phyloP scores from a whole-genome alignment of 2,113 vertebrate genomes.

The Amphiprion percula region DNA sequence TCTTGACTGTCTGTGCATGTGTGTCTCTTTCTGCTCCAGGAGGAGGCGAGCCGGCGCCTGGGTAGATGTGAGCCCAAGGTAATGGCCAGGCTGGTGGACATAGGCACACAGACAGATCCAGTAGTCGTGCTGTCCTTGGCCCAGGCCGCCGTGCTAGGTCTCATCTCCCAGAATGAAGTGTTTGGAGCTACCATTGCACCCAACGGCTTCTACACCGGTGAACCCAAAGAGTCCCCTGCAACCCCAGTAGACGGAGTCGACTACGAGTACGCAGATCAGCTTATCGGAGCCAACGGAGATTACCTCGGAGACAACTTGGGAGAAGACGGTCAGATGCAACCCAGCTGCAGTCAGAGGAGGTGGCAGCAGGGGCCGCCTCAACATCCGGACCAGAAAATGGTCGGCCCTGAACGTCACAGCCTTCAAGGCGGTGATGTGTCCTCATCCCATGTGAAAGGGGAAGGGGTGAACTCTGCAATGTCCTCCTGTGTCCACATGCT shows the following conservation, averaged over 20 bases:
- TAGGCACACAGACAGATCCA: conserved; percentile 95
- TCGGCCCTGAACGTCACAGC: conserved; percentile 76
- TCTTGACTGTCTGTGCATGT: conserved; percentile 13
- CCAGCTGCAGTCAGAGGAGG: conserved; percentile 81
- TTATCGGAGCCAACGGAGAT: conserved; percentile 87
- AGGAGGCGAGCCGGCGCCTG: conserved; percentile 85
- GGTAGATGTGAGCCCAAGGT: conserved; percentile 85
- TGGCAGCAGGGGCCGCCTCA: conserved; percentile 77
- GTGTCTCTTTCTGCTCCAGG: conserved; percentile 67
- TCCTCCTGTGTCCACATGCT: conserved; percentile 83
- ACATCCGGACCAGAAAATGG: conserved; percentile 82
- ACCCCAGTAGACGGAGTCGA: conserved; percentile 81
- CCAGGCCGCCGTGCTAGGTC: conserved; percentile 94
- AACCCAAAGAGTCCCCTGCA: conserved; percentile 85
- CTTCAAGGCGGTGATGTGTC: conserved; percentile 67
- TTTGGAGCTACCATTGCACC: conserved; percentile 94
- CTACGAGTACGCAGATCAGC: conserved; percentile 86
- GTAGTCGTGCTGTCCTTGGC: conserved; percentile 98
- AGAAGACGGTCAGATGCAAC: conserved; percentile 83
- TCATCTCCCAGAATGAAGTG: conserved; percentile 95
- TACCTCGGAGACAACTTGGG: conserved; percentile 83
- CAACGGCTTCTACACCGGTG: conserved; percentile 90
- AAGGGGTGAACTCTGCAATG: conserved; percentile 74
- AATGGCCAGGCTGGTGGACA: conserved; percentile 94
- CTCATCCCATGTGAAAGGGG: conserved; percentile 79